Evolutionary conservation across 2,113 vertebrate genomes (phyloP).

Genomic region (Tauraco erythrolophus): DNA sequence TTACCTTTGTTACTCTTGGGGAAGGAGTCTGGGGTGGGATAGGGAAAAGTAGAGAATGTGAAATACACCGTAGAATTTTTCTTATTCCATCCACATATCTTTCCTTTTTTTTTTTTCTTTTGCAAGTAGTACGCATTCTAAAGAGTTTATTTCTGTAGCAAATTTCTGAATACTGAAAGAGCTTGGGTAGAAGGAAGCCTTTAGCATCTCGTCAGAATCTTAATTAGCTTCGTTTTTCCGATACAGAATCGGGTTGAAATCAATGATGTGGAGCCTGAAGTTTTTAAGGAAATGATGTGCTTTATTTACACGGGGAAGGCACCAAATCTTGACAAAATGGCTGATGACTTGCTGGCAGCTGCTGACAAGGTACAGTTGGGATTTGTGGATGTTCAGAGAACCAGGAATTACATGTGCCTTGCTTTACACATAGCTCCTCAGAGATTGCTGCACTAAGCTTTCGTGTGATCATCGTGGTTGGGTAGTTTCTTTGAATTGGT

Average conservation of each 20-base stretch:
- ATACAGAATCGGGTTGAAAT: constrained; percentile 92
- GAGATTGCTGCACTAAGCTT: not conserved
- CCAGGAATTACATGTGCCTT: not conserved
- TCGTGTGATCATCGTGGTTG: not conserved
- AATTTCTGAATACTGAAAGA: not conserved
- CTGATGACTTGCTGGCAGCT: constrained; percentile 93
- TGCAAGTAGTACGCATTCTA: not conserved
- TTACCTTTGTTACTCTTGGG: not conserved
- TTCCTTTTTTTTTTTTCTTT: not conserved
- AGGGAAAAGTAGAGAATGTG: not conserved
- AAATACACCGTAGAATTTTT: not conserved
- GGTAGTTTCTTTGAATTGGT: not conserved
- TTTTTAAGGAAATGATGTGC: constrained; percentile 97
- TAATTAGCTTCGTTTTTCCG: not conserved
- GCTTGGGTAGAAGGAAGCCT: not conserved
- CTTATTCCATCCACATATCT: not conserved
- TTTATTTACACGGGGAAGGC: constrained; percentile 96
- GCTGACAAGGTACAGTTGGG: constrained; percentile 87
- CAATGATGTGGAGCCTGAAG: constrained; percentile 94
- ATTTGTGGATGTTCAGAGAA: not conserved
- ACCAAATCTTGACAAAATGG: constrained; percentile 96
- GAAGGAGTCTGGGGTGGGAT: not conserved
- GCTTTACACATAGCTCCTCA: not conserved
- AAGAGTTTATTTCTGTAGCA: not conserved
- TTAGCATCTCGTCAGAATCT: not conserved